Percentiles rank a stretch among this genome's conserved stretches.
phyloP scores from a whole-genome alignment of 2,888 invertebrate genomes.

The Platycheirus albimanus region DNA sequence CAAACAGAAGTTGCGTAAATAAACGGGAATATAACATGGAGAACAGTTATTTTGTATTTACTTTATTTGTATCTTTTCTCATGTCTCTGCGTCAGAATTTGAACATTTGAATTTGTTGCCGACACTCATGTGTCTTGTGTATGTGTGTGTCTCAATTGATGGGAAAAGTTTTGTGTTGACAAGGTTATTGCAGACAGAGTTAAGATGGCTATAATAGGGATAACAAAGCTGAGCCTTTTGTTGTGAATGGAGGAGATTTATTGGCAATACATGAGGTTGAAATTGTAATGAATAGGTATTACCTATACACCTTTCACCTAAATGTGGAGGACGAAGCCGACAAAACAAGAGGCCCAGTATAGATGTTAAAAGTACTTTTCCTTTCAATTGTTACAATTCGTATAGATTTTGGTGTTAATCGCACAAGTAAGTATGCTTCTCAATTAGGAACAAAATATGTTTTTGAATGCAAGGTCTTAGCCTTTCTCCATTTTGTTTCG shows the following conservation, averaged over 20 bases:
- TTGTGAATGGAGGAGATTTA: slow-evolving; percentile 55
- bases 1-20: slow-evolving; percentile 60
- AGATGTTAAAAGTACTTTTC: not conserved
- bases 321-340: slow-evolving; percentile 16
- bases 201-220: slow-evolving; percentile 33
- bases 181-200: slow-evolving; percentile 57
- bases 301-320: slow-evolving; percentile 52
- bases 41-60: slow-evolving; percentile 16
- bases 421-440: no score
- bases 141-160: slow-evolving; percentile 21
- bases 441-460: no score
- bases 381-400: not conserved
- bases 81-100: slow-evolving; percentile 34
- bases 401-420: no score
- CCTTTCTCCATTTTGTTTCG: no score
- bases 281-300: slow-evolving; percentile 15
- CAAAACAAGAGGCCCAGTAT: slow-evolving; percentile 6
- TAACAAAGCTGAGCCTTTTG: slow-evolving; percentile 30
- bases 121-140: slow-evolving; percentile 16
- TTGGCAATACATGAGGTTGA: slow-evolving; percentile 52
- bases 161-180: slow-evolving; percentile 58
- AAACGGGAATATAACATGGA: slow-evolving; percentile 42
- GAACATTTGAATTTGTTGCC: slow-evolving; percentile 15
- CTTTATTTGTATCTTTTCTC: slow-evolving; percentile 21
- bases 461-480: no score